Percentiles rank a stretch among this genome's conserved stretches.
These are phyloP conservation scores for Opisthograptis luteolata DNA, from an alignment of 2,888 invertebrate genomes.

Conservation along the genomic window DNA sequence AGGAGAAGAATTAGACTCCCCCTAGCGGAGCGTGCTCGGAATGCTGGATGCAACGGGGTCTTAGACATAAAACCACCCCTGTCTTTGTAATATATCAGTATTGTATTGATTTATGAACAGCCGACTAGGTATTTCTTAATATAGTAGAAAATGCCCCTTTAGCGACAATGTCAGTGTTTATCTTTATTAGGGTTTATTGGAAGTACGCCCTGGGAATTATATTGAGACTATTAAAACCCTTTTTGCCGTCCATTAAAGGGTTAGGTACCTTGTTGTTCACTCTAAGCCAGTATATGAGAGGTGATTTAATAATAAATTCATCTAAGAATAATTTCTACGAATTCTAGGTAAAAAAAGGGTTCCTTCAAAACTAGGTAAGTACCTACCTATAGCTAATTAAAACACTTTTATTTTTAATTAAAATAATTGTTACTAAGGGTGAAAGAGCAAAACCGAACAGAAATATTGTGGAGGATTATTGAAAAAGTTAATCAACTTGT, in stretches of 20 bases:
- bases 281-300: too few species aligned
- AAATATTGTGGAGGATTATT: too few species aligned
- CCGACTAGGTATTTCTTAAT: constrained; percentile 59
- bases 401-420: too few species aligned
- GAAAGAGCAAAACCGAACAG: too few species aligned
- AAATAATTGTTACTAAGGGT: too few species aligned
- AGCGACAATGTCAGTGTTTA: constrained; percentile 35
- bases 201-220: constrained; percentile 46
- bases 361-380: too few species aligned
- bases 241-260: constrained; percentile 41
- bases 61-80: constrained; percentile 49
- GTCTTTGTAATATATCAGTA: constrained; percentile 39
- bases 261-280: too few species aligned
- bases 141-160: constrained; percentile 48
- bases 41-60: constrained; percentile 60
- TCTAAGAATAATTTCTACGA: too few species aligned
- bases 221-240: constrained; percentile 36
- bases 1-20: constrained; percentile 80
- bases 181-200: constrained; percentile 50
- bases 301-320: too few species aligned
- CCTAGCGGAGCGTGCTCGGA: constrained; percentile 67
- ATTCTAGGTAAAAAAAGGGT: too few species aligned
- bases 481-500: too few species aligned
- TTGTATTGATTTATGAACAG: constrained; percentile 59
- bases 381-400: too few species aligned